Evolutionary conservation across 2,797 vertebrate species (phyloP).

Genomic region (Semaprochilodus insignis): DNA sequence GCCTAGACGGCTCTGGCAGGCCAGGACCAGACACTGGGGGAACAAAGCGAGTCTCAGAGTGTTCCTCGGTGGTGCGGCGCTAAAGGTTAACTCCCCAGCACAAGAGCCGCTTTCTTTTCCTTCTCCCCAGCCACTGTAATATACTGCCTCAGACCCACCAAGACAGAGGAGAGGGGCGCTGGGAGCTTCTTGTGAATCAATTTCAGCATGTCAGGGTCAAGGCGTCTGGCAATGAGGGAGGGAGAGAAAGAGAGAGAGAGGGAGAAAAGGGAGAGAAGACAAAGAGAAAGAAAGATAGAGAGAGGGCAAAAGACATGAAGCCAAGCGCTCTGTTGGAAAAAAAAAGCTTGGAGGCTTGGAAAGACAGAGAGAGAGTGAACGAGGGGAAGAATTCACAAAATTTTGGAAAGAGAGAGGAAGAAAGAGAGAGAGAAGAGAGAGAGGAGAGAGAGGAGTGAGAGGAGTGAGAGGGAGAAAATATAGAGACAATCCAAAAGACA

Average conservation of each 20-base stretch:
- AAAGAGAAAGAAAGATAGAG: background rate
- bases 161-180: constrained; percentile 55
- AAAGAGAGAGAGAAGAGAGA: background rate
- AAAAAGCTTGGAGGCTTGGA: background rate
- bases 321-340: background rate
- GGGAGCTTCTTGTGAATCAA: constrained; percentile 64
- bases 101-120: constrained; percentile 68
- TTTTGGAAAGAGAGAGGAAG: background rate
- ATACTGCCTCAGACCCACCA: constrained; percentile 56
- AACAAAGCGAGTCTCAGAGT: constrained; percentile 71
- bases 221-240: constrained; percentile 51
- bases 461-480: background rate
- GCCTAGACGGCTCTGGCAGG: constrained; percentile 56
- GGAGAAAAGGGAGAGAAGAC: background rate
- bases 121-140: constrained; percentile 59
- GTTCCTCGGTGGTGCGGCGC: constrained; percentile 59
- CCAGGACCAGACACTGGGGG: constrained; percentile 39
- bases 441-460: background rate
- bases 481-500: background rate
- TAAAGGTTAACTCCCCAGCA: constrained; percentile 72
- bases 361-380: background rate
- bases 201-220: constrained; percentile 66
- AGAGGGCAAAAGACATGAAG: background rate
- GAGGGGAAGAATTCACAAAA: background rate
- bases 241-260: background rate